phyloP scores from a whole-genome alignment of 1,140 invertebrate species.

The Harlomillsia oculata region DNA sequence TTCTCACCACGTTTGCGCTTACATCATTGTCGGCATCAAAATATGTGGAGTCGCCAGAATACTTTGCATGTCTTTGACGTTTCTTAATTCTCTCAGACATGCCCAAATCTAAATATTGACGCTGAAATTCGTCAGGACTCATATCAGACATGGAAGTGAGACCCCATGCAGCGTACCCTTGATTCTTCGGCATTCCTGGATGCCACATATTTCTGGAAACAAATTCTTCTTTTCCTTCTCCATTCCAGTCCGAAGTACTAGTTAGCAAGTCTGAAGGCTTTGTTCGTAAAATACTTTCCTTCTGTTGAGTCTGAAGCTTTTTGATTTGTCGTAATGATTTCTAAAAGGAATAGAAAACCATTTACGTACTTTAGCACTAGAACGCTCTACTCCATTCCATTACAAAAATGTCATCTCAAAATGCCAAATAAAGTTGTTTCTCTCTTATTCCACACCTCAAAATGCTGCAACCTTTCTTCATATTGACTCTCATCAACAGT shows the following conservation, averaged over 20 bases:
- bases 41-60: background rate
- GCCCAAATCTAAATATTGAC: constrained; percentile 43
- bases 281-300: background rate
- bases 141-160: constrained; percentile 64
- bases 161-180: constrained; percentile 42
- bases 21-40: constrained; percentile 6
- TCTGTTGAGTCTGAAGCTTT: constrained; percentile 46
- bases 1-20: constrained; percentile 18
- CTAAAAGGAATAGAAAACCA: constrained; percentile 39
- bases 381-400: background rate
- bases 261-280: background rate
- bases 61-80: constrained; percentile 31
- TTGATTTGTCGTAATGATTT: constrained; percentile 52
- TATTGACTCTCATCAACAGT: constrained; percentile 50
- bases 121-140: constrained; percentile 57
- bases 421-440: background rate
- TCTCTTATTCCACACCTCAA: constrained; percentile 48
- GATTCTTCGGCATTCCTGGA: constrained; percentile 38
- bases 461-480: constrained; percentile 49
- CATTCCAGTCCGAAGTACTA: no score
- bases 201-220: constrained; percentile 8
- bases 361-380: background rate
- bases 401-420: background rate
- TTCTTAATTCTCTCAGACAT: constrained; percentile 36
- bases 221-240: background rate